Evolutionary conservation across 2,888 invertebrate species (phyloP), one percentile per base, ranked within the genome.

Genomic region (Globia sparganii): DNA sequence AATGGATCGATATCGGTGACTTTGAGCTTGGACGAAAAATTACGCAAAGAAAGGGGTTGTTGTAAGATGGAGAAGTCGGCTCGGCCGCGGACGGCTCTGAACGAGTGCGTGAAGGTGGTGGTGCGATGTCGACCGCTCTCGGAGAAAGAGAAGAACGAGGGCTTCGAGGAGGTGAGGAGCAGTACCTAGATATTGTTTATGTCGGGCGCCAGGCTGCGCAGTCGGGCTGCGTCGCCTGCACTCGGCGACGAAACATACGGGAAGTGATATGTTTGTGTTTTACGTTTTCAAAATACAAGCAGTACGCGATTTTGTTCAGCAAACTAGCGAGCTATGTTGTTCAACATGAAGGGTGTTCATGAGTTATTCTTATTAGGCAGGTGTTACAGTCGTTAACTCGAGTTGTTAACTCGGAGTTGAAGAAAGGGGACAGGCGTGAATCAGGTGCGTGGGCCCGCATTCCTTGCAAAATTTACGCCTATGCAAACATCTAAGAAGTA

Each of bases 91-190:
- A 97, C 97, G 84, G 96, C 97, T 87, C 96, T 97, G 83, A 98
- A 98, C 93, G 99, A 99, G 96, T 98, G 98, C 91, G 99, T 99
- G 80, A 99, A 99, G 96, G 99, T 99, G 85, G 98, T 99, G 87
- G 99, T 99, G 75, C 97, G 99, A 93, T 99, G 99, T 97, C 98
- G 99, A 75, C 99, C 99, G 59, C 98, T 99, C 96, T 99, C 98
- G 89, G 97, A 98, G 86, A 98, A 98, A 89, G 99, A 99, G 96
- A 97, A 97, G 58, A 95, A 97, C 58, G 97, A 98, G 90, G 98
- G 98, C 37, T 97, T 98, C 95, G 97, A 95, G 80, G 98, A 98
- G 95, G 97, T 97, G 90, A 94, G 67, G 70, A 68, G 40, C 80
- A 65, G 71, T 67, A n/a, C n/a, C n/a, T n/a, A 70, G 72, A 78